Evolutionary conservation across 2,888 invertebrate species (phyloP).

Genomic region (Tridacna gigas): DNA sequence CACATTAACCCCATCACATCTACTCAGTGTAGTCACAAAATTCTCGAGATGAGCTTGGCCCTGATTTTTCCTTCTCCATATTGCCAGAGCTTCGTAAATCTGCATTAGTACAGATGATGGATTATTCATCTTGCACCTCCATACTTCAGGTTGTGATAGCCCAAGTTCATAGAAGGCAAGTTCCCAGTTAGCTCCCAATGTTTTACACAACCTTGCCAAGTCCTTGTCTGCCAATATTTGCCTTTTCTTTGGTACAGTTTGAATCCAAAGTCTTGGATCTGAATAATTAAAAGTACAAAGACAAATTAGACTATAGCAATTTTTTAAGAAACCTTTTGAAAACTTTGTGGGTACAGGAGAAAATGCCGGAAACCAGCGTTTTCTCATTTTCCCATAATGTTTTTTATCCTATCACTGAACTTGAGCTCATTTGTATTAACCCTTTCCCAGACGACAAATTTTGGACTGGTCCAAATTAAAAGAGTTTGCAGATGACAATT

Average conservation of each 20-base stretch:
- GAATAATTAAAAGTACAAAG: neutral
- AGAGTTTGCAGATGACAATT: too few species aligned
- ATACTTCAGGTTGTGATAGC: conserved; percentile 40
- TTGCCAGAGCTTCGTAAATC: conserved; percentile 47
- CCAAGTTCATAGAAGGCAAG: conserved; percentile 44
- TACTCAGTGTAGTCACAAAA: conserved; percentile 34
- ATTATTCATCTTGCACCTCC: conserved; percentile 53
- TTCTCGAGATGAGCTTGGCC: conserved; percentile 38
- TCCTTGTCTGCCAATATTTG: conserved; percentile 47
- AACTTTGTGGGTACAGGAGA: neutral
- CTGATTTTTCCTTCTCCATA: conserved; percentile 35
- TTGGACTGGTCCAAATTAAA: too few species aligned
- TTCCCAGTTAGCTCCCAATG: conserved; percentile 56
- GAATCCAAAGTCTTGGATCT: conserved; percentile 54
- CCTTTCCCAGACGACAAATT: too few species aligned
- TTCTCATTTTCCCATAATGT: neutral
- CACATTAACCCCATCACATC: conserved; percentile 36
- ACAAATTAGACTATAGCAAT: neutral
- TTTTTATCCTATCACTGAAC: too few species aligned
- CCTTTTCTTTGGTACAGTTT: conserved; percentile 20
- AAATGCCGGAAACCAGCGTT: neutral
- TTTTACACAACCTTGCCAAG: conserved; percentile 53
- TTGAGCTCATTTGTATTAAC: too few species aligned
- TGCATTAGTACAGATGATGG: conserved; percentile 40
- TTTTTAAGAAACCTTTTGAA: neutral